Percentiles rank a stretch among this genome's conserved stretches.
These are phyloP conservation scores for Diorhabda carinulata DNA, from an alignment of 1,140 invertebrate genomes.

Conservation along the genomic window DNA sequence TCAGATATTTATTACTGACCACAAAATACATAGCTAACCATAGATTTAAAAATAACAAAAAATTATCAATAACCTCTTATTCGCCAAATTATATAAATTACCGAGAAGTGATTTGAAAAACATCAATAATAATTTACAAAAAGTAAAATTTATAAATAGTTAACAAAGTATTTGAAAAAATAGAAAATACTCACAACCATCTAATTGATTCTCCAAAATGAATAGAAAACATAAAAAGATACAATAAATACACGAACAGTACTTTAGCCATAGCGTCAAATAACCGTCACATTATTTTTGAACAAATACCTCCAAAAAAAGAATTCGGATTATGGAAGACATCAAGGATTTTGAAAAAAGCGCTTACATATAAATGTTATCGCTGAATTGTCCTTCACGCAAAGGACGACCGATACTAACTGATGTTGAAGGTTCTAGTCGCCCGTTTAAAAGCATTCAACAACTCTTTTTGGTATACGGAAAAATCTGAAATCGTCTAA, in stretches of 20 bases:
- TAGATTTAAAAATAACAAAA: neutral
- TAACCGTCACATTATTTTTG: neutral
- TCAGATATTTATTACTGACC: too few species aligned
- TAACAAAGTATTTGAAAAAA: neutral
- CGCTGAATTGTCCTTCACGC: slow-evolving; percentile 18
- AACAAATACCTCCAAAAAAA: neutral
- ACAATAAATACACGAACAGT: slow-evolving; percentile 8
- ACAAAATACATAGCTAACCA: neutral
- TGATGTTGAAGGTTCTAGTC: slow-evolving; percentile 13
- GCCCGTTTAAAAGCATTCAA: slow-evolving; percentile 14
- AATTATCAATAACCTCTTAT: neutral
- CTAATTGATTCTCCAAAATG: slow-evolving; percentile 20
- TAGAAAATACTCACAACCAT: slow-evolving; percentile 26
- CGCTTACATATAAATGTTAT: slow-evolving; percentile 1
- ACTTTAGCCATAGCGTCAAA: slow-evolving; percentile 3
- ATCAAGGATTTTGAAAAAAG: slow-evolving; percentile 18
- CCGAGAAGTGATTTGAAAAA: neutral
- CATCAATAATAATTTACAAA: neutral
- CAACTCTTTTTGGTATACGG: slow-evolving; percentile 17
- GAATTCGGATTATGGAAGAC: slow-evolving; percentile 1
- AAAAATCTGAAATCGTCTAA: slow-evolving; percentile 14
- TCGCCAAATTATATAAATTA: neutral
- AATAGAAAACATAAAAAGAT: slow-evolving; percentile 23
- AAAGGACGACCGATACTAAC: slow-evolving; percentile 20
- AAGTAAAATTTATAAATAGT: neutral